Evolutionary conservation across 92 coral and sea anemone genomes (phyloP).

Genomic region (Umimayanthus chanpuru): DNA sequence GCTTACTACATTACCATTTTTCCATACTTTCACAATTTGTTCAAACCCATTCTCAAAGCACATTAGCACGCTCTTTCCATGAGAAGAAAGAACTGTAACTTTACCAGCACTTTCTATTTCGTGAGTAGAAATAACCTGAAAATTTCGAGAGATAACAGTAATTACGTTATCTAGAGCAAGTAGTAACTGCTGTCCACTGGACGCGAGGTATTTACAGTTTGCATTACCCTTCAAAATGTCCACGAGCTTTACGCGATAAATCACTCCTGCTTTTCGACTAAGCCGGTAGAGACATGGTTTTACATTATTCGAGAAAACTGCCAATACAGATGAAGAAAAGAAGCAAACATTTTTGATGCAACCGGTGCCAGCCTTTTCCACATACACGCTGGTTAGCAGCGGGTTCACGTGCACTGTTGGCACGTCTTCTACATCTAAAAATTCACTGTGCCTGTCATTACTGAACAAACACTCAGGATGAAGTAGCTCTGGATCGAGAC

Average conservation of each 20-base stretch:
- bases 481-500: neutral
- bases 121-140: neutral
- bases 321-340: neutral
- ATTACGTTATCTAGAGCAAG: neutral
- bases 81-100: neutral
- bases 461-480: neutral
- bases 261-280: accelerated
- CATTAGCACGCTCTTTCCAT: conserved; percentile 1
- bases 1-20: neutral
- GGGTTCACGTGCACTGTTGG: accelerated
- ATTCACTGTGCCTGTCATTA: neutral
- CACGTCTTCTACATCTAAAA: neutral
- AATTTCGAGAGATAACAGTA: neutral
- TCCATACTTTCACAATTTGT: conserved; percentile 7
- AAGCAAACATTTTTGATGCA: neutral
- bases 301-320: neutral
- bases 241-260: neutral
- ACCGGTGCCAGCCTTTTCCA: neutral
- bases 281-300: neutral
- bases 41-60: neutral
- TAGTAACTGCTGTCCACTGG: neutral
- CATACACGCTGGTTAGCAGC: too few relatives aligned
- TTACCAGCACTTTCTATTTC: neutral
- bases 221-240: neutral
- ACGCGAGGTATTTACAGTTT: neutral